phyloP scores from a whole-genome alignment of 2,113 vertebrate genomes.

The Sarotherodon lohbergeri region DNA sequence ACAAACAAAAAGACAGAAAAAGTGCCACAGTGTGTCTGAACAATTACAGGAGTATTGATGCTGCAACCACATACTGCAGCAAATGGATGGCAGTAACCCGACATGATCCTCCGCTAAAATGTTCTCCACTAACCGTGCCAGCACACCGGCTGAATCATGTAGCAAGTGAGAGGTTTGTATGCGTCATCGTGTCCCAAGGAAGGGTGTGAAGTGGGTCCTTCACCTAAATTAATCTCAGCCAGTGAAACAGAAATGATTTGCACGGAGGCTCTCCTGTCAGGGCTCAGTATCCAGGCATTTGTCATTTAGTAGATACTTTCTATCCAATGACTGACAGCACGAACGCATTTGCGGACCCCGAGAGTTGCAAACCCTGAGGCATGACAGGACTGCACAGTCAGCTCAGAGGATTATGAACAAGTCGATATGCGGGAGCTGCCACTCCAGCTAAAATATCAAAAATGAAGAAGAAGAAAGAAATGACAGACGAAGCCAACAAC shows the following conservation, averaged over 20 bases:
- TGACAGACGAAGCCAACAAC: neutral
- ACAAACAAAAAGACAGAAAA: neutral
- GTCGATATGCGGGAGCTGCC: neutral
- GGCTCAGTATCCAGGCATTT: neutral
- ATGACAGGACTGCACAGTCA: neutral
- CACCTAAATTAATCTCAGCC: neutral
- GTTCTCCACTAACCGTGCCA: neutral
- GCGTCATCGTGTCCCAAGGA: constrained; percentile 1
- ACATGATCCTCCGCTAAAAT: neutral
- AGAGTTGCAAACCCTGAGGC: neutral
- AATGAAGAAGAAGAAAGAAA: neutral
- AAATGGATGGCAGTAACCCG: neutral
- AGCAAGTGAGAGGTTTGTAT: neutral
- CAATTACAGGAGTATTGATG: neutral
- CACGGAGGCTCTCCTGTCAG: neutral
- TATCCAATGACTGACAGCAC: neutral
- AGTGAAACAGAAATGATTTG: neutral
- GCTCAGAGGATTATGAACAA: neutral
- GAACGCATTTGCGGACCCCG: neutral
- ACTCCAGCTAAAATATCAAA: neutral
- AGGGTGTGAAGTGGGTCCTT: neutral
- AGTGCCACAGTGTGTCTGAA: neutral
- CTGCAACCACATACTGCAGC: neutral
- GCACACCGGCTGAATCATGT: neutral
- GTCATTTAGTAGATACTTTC: neutral